These are phyloP conservation scores for Holothuria leucospilota DNA, from an alignment of 53 echinoderm and acorn worm genomes.

Conservation along the genomic window DNA sequence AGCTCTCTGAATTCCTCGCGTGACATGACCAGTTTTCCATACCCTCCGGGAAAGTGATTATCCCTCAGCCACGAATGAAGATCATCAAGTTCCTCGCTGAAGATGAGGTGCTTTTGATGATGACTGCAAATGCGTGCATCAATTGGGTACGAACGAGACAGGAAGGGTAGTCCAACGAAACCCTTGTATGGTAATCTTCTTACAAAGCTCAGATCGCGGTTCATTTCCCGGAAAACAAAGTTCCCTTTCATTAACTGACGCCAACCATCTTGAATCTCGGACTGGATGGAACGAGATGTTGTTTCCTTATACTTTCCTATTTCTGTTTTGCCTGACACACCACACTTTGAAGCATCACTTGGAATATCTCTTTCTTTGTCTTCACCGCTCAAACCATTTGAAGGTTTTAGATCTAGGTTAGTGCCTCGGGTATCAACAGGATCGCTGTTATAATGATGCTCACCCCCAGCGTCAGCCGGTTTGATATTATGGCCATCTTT, in stretches of 20 bases:
- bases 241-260: conserved; percentile 28
- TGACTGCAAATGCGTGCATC: conserved; percentile 3
- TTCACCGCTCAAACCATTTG: no score
- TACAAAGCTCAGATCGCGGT: conserved; percentile 14
- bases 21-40: background rate
- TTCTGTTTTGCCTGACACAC: no score
- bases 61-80: background rate
- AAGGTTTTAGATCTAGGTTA: no score
- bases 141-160: background rate
- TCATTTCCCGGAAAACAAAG: conserved; percentile 19
- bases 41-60: background rate
- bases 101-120: conserved; percentile 6
- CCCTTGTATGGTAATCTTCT: background rate
- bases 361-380: no score
- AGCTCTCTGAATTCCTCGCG: conserved; percentile 1
- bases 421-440: no score
- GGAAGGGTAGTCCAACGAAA: conserved; percentile 19
- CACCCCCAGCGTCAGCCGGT: no score
- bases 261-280: background rate
- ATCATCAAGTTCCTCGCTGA: background rate
- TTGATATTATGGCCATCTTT: no score
- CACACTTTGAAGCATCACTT: no score
- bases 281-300: no score
- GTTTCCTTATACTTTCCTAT: no score
- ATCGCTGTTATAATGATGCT: no score